phyloP scores from a whole-genome alignment of 2,888 invertebrate genomes.

The Volucella zonaria region DNA sequence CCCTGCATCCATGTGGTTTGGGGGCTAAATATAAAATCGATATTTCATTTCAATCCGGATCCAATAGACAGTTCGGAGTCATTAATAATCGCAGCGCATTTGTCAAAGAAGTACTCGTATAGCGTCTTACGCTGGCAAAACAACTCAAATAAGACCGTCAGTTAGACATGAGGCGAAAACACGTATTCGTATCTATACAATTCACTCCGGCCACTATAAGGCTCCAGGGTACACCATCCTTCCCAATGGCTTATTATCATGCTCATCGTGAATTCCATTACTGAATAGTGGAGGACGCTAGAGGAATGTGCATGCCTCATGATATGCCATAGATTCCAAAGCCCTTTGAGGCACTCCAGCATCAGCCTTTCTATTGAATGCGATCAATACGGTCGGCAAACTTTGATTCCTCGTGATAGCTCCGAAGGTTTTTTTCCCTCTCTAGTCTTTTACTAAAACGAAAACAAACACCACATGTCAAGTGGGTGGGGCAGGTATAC shows the following conservation, averaged over 20 bases:
- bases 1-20: not conserved
- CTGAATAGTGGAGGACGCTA: not conserved
- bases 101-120: constrained; percentile 16
- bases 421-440: not conserved
- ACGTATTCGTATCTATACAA: constrained; percentile 51
- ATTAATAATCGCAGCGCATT: constrained; percentile 43
- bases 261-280: constrained; percentile 60
- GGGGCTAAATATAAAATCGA: constrained; percentile 29
- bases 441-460: constrained; percentile 1
- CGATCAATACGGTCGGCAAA: constrained; percentile 42
- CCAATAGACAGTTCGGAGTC: constrained; percentile 36
- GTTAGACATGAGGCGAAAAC: constrained; percentile 9
- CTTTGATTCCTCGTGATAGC: constrained; percentile 35
- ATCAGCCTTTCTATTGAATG: constrained; percentile 10
- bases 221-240: constrained; percentile 42
- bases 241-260: constrained; percentile 58
- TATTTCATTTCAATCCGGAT: constrained; percentile 31
- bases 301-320: not conserved
- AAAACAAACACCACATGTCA: constrained; percentile 40
- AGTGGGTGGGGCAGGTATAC: not conserved
- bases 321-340: constrained; percentile 2
- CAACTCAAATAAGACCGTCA: constrained; percentile 12
- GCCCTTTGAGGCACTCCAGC: not conserved
- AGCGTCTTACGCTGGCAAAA: constrained; percentile 1
- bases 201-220: constrained; percentile 44